Evolutionary conservation across 2,113 vertebrate genomes (phyloP).

Genomic region (Meles meles): DNA sequence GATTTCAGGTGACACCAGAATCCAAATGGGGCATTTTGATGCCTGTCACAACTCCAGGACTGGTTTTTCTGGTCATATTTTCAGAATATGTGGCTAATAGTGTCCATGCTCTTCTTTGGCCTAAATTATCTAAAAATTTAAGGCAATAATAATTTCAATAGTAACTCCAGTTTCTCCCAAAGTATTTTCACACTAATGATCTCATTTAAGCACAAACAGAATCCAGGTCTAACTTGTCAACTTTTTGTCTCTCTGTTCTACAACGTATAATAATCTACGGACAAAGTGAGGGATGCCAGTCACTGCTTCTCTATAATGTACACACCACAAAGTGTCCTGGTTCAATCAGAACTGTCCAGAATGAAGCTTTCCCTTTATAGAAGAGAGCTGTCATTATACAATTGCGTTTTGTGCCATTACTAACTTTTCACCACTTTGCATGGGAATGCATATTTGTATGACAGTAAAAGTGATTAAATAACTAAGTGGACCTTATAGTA

Average conservation of each 20-base stretch:
- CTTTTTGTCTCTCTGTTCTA: background rate
- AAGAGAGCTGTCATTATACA: background rate
- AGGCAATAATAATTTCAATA: slow-evolving; percentile 19
- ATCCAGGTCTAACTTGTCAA: background rate
- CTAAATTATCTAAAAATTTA: slow-evolving; percentile 49
- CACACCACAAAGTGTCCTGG: background rate
- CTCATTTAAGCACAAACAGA: slow-evolving; percentile 27
- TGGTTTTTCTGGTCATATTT: slow-evolving; percentile 16
- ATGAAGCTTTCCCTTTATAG: slow-evolving; percentile 5
- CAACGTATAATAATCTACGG: background rate
- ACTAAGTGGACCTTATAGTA: slow-evolving; percentile 81
- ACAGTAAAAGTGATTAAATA: slow-evolving; percentile 79
- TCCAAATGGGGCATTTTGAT: background rate
- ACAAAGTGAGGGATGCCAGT: background rate
- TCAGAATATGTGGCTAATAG: background rate
- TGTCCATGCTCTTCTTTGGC: background rate
- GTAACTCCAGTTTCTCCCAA: slow-evolving; percentile 1
- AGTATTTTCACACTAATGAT: slow-evolving; percentile 36
- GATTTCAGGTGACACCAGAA: slow-evolving; percentile 15
- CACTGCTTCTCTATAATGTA: background rate
- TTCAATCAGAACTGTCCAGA: background rate
- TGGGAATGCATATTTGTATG: slow-evolving; percentile 67
- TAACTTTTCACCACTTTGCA: slow-evolving; percentile 71
- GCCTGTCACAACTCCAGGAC: background rate
- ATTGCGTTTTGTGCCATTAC: slow-evolving; percentile 68